These are phyloP conservation scores for Tenthredo mesomela DNA, from an alignment of 2,888 invertebrate species.

Conservation along the genomic window DNA sequence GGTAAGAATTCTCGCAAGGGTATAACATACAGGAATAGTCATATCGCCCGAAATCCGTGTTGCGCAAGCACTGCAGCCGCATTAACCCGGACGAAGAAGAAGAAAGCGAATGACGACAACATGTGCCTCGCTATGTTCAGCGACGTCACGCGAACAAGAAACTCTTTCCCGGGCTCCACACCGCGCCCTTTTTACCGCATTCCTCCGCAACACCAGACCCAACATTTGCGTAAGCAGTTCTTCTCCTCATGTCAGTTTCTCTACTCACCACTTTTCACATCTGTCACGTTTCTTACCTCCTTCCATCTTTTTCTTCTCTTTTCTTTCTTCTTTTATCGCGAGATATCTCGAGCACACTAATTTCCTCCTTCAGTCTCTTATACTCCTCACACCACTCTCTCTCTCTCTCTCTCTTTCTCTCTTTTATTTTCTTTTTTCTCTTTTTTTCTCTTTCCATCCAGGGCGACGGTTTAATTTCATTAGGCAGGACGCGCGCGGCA, in stretches of 20 bases:
- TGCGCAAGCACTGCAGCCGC: constrained; percentile 46
- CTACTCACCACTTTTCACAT: constrained; percentile 58
- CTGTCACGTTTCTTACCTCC: constrained; percentile 62
- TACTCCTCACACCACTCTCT: not conserved
- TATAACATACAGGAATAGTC: not conserved
- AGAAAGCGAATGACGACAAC: constrained; percentile 33
- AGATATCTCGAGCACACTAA: constrained; percentile 16
- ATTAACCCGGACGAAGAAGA: constrained; percentile 39
- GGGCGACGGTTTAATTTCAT: constrained; percentile 47
- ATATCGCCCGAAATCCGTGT: constrained; percentile 44
- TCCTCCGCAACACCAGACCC: constrained; percentile 66
- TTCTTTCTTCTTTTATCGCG: not conserved
- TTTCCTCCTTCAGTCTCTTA: not conserved
- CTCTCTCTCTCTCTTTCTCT: not conserved
- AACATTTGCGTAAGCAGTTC: constrained; percentile 73
- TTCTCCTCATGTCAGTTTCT: constrained; percentile 59
- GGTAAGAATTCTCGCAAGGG: constrained; percentile 12
- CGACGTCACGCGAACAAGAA: constrained; percentile 30
- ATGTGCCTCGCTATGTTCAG: constrained; percentile 20
- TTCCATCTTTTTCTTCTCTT: constrained; percentile 42
- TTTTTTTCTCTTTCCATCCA: too few relatives aligned
- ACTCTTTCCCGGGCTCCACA: constrained; percentile 37
- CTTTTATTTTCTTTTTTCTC: not conserved
- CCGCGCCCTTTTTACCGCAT: constrained; percentile 69
- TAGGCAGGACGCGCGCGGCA: constrained; percentile 50